A percentile compares a stretch with the other conserved stretches of the same genome.
Conservation (phyloP, 2,888 invertebrate genomes). For the Cantharis lateralis region DNA sequence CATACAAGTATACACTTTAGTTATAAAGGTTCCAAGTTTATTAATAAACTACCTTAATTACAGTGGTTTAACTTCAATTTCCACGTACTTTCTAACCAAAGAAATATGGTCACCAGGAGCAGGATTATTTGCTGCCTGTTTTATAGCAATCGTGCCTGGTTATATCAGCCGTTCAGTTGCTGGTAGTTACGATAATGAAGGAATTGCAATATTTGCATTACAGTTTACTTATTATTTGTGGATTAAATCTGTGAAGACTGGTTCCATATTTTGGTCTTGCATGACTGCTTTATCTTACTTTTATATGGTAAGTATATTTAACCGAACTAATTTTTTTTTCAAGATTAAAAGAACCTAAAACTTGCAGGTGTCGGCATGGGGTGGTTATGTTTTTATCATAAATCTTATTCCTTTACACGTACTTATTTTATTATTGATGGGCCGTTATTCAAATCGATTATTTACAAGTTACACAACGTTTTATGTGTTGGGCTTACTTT, state of each 20-base stretch:
- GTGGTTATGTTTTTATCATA: conserved; percentile 99
- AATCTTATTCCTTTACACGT: conserved; percentile 98
- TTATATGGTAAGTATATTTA: conserved; percentile 83
- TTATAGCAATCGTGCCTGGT: conserved; percentile 98
- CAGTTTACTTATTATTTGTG: conserved; percentile 98
- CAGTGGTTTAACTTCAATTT: conserved; percentile 96
- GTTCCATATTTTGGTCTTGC: conserved; percentile 95
- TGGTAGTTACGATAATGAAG: conserved; percentile 99
- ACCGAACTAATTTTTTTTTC: neutral
- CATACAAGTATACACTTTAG: too few relatives aligned
- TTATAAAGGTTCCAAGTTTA: neutral
- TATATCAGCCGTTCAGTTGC: conserved; percentile 99
- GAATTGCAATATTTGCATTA: conserved; percentile 98
- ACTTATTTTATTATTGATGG: conserved; percentile 92
- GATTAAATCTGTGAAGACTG: conserved; percentile 97
- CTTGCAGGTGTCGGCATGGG: conserved; percentile 94
- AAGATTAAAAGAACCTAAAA: neutral
- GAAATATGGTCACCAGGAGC: conserved; percentile 97
- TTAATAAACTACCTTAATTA: conserved; percentile 46
- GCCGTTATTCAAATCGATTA: conserved; percentile 87
- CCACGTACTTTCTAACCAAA: conserved; percentile 96
- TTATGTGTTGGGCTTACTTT: conserved; percentile 90
- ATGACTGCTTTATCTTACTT: conserved; percentile 96
- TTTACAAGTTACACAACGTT: conserved; percentile 97
- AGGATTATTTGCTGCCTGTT: conserved; percentile 97